Evolutionary conservation across 2,888 invertebrate species (phyloP).

Genomic region (Acleris literana): DNA sequence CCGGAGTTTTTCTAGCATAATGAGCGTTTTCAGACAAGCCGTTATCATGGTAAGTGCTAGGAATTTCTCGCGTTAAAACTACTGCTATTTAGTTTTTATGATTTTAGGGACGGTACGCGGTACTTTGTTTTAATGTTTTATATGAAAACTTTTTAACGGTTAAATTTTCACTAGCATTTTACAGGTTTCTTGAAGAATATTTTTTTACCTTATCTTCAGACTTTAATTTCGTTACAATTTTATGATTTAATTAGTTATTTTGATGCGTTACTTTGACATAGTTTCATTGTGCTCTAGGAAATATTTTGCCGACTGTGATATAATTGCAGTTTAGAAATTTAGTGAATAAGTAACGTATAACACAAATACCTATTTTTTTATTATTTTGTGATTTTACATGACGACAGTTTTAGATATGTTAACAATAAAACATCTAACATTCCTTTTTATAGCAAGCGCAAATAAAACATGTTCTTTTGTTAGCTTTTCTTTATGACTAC

Average conservation of each 20-base stretch:
- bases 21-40: conserved; percentile 1
- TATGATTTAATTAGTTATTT: too few relatives aligned
- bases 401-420: too few relatives aligned
- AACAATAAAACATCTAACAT: too few relatives aligned
- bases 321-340: too few relatives aligned
- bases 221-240: not conserved
- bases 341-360: too few relatives aligned
- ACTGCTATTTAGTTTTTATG: conserved; percentile 17
- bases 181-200: too few relatives aligned
- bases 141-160: not conserved
- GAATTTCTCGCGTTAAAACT: conserved; percentile 5
- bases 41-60: conserved; percentile 9
- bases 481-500: not conserved
- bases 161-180: not conserved
- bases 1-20: conserved; percentile 8
- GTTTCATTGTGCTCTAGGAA: not conserved
- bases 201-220: not conserved
- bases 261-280: not conserved
- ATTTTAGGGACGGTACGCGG: not conserved
- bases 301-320: too few relatives aligned
- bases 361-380: too few relatives aligned
- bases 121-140: not conserved
- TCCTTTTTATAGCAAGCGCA: too few relatives aligned
- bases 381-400: too few relatives aligned
- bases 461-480: too few relatives aligned